These are phyloP conservation scores for Mustela nigripes DNA, from an alignment of 2,113 vertebrate species.

Conservation along the genomic window DNA sequence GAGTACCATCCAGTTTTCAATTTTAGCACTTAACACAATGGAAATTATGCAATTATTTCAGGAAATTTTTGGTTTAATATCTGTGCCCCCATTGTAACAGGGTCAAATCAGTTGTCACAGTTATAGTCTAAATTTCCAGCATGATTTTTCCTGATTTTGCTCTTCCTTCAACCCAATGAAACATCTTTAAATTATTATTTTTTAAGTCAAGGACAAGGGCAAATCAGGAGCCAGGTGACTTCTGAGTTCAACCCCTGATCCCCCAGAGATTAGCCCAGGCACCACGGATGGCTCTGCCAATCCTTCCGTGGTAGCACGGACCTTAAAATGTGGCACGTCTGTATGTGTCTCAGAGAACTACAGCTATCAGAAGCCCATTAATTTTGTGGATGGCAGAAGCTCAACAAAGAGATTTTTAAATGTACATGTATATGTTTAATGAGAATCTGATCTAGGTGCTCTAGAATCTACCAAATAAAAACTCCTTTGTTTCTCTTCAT, in stretches of 20 bases:
- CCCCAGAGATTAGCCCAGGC: neutral
- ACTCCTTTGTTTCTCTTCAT: neutral
- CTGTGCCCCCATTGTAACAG: neutral
- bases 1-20: neutral
- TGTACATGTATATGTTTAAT: neutral
- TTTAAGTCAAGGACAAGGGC: neutral
- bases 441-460: neutral
- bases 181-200: neutral
- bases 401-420: neutral
- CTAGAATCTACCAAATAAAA: neutral
- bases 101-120: neutral
- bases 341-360: neutral
- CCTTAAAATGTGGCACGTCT: neutral
- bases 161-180: neutral
- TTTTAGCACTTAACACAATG: neutral
- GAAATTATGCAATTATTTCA: neutral
- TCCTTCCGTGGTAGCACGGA: neutral
- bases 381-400: neutral
- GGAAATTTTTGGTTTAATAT: neutral
- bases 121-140: neutral
- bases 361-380: fast-evolving
- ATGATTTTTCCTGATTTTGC: neutral
- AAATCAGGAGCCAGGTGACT: neutral
- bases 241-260: neutral
- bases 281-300: neutral